Evolutionary conservation across 2,888 invertebrate species (phyloP).

Genomic region (Protonemura montana): DNA sequence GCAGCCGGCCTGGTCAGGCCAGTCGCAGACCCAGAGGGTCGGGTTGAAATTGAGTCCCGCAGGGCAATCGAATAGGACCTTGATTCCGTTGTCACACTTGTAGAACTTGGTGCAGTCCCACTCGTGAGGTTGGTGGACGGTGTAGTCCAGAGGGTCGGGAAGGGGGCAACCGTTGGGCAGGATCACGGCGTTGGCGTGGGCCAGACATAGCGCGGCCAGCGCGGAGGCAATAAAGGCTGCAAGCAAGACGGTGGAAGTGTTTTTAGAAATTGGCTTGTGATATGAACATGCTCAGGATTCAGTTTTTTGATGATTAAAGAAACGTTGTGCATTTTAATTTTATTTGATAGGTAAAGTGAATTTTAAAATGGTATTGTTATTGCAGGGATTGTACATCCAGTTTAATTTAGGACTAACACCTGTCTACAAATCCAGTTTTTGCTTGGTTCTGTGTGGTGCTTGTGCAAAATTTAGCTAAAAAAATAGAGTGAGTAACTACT

Average conservation of each 20-base stretch:
- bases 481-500: no score
- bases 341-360: no score
- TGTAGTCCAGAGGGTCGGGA: constrained; percentile 19
- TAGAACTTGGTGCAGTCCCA: constrained; percentile 37
- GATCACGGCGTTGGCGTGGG: not conserved
- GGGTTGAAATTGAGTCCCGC: constrained; percentile 42
- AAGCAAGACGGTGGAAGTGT: not conserved
- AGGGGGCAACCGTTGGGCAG: constrained; percentile 30
- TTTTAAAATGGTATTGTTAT: no score
- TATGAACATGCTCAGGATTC: not conserved
- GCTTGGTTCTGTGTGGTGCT: no score
- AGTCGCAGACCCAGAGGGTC: constrained; percentile 38
- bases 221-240: not conserved
- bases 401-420: no score
- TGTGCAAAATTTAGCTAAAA: no score
- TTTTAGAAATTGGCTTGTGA: not conserved
- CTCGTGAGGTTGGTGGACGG: constrained; percentile 26
- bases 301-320: not conserved
- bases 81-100: constrained; percentile 37
- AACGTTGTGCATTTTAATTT: not conserved
- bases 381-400: no score
- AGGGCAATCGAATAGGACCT: constrained; percentile 33
- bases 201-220: not conserved
- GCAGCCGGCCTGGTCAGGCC: constrained; percentile 39
- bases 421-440: no score